phyloP scores from a whole-genome alignment of 2,888 invertebrate species.

The Strigamia transsilvanica region DNA sequence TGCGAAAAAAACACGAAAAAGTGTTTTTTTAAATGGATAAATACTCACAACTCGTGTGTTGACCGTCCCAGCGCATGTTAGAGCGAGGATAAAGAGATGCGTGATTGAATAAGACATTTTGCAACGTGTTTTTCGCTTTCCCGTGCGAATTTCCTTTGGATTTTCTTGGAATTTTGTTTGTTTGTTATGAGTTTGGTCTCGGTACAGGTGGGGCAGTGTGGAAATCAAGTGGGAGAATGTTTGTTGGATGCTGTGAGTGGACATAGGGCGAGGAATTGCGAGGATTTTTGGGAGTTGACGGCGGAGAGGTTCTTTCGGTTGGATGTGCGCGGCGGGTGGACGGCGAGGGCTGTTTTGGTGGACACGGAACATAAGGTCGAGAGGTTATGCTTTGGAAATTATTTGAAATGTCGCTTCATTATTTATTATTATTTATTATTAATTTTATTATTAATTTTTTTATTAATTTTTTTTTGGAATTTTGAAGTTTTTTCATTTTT shows the following conservation, averaged over 20 bases:
- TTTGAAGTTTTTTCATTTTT: too few relatives aligned
- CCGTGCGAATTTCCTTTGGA: background rate
- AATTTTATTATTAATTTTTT: too few relatives aligned
- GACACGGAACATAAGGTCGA: slow-evolving; percentile 51
- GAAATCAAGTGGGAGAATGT: slow-evolving; percentile 53
- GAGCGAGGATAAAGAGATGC: background rate
- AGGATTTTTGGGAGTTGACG: background rate
- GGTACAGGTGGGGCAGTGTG: slow-evolving; percentile 53
- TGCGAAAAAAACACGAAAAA: background rate
- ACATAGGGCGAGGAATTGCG: background rate
- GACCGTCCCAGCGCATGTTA: background rate
- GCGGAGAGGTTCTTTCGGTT: background rate
- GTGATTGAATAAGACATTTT: background rate
- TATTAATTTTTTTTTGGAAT: too few relatives aligned
- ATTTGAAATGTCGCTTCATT: too few relatives aligned
- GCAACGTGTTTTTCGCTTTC: background rate
- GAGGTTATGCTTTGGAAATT: background rate
- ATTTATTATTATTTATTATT: too few relatives aligned
- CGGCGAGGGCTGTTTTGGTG: slow-evolving; percentile 37
- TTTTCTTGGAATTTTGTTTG: background rate
- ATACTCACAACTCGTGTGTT: background rate
- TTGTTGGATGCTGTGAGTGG: slow-evolving; percentile 7
- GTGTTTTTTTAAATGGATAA: background rate
- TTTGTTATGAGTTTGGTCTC: slow-evolving; percentile 29
- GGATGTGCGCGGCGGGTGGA: background rate